phyloP scores from a whole-genome alignment of 2,797 vertebrate species.

The Pseudochirops cupreus region DNA sequence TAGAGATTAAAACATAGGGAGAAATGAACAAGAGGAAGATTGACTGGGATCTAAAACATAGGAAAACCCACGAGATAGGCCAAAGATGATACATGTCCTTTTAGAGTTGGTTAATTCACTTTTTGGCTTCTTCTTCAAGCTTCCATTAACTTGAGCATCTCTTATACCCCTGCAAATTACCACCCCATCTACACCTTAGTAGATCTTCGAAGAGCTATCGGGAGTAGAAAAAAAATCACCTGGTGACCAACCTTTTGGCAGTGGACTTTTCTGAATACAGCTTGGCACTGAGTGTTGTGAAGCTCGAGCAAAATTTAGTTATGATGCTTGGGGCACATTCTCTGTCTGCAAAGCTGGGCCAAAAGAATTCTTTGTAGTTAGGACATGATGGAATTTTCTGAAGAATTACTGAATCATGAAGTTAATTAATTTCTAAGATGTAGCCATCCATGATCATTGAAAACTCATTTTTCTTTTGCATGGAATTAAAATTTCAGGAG shows the following conservation, averaged over 20 bases:
- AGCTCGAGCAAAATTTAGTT: neutral
- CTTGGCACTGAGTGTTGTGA: neutral
- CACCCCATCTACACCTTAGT: neutral
- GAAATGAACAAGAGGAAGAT: neutral
- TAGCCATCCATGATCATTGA: slow-evolving; percentile 10
- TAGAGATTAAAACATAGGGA: neutral
- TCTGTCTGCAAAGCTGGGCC: neutral
- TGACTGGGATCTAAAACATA: neutral
- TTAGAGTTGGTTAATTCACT: neutral
- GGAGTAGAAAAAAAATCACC: neutral
- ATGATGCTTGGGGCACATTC: neutral
- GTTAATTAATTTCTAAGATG: slow-evolving; percentile 10
- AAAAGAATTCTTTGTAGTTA: slow-evolving; percentile 13
- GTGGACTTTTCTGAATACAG: neutral
- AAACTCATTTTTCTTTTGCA: slow-evolving; percentile 30
- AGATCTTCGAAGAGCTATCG: neutral
- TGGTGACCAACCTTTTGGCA: neutral
- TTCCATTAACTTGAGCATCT: neutral
- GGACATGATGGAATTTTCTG: slow-evolving; percentile 1
- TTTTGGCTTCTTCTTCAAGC: neutral
- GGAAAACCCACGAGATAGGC: neutral
- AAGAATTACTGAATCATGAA: slow-evolving; percentile 25
- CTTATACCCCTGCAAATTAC: neutral
- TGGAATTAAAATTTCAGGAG: slow-evolving; percentile 31
- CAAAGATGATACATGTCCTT: neutral